Percentiles rank a stretch among this genome's conserved stretches.
Evolutionary conservation across 2,797 vertebrate species (phyloP).

Genomic region (Chaetophractus vellerosus): DNA sequence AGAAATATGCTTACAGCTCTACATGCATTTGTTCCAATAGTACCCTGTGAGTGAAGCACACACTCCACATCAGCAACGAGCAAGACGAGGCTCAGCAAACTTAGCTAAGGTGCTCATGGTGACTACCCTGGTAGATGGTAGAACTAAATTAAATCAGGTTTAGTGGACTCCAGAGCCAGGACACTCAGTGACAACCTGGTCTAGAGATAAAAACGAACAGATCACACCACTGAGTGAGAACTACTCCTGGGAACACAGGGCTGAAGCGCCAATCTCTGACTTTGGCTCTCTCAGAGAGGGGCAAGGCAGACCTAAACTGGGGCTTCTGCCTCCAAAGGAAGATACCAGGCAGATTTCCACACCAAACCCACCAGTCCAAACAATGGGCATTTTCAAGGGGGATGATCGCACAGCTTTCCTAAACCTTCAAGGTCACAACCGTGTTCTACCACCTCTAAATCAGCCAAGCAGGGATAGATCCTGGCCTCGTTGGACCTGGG

Average conservation of each 20-base stretch:
- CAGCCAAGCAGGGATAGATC: background rate
- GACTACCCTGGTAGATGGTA: background rate
- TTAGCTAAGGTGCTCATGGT: slow-evolving; percentile 31
- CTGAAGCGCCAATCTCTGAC: background rate
- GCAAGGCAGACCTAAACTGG: background rate
- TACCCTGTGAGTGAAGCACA: background rate
- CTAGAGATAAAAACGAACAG: slow-evolving; percentile 47
- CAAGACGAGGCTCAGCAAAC: slow-evolving; percentile 30
- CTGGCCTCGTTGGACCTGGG: background rate
- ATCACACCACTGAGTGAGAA: background rate
- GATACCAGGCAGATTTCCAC: slow-evolving; percentile 27
- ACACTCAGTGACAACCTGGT: background rate
- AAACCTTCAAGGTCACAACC: slow-evolving; percentile 42
- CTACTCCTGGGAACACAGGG: background rate
- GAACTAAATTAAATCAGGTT: background rate
- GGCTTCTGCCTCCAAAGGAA: slow-evolving; percentile 48
- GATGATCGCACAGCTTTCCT: slow-evolving; percentile 41
- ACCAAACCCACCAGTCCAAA: background rate
- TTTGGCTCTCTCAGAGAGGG: slow-evolving; percentile 12
- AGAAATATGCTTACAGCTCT: slow-evolving; percentile 51
- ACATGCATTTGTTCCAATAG: background rate
- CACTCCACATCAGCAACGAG: background rate
- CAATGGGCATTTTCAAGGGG: background rate
- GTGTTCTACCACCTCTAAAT: background rate
- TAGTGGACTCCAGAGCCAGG: background rate